Evolutionary conservation across 2,113 vertebrate species (phyloP).

Genomic region (Spermophilus dauricus): DNA sequence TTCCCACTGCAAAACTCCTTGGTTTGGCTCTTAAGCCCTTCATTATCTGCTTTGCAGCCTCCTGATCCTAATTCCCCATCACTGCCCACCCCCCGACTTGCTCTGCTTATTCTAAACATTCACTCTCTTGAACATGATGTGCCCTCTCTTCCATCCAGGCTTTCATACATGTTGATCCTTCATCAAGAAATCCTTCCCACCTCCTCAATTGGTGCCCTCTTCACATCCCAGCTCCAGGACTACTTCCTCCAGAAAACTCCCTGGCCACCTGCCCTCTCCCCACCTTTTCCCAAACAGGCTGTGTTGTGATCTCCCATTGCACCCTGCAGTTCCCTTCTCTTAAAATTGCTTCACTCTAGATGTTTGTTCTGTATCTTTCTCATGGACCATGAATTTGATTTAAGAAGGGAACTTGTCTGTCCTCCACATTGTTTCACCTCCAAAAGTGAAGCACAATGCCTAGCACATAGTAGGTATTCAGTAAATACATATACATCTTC

Average conservation of each 20-base stretch:
- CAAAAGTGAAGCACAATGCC: background rate
- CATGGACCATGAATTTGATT: background rate
- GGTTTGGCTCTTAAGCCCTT: background rate
- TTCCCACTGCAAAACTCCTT: background rate
- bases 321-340: background rate
- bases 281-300: background rate
- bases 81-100: accelerated
- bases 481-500: background rate
- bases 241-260: background rate
- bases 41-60: background rate
- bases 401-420: background rate
- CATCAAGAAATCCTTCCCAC: background rate
- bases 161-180: background rate
- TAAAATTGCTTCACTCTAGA: background rate
- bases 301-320: background rate
- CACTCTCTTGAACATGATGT: background rate
- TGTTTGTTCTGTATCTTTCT: background rate
- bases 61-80: background rate
- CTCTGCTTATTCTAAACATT: background rate
- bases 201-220: background rate
- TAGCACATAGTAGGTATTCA: background rate
- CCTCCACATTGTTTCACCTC: background rate
- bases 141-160: background rate
- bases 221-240: background rate
- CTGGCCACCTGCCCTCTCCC: no score